Evolutionary conservation across 2,797 vertebrate genomes (phyloP).

Genomic region (Myioborus melanocephalus): DNA sequence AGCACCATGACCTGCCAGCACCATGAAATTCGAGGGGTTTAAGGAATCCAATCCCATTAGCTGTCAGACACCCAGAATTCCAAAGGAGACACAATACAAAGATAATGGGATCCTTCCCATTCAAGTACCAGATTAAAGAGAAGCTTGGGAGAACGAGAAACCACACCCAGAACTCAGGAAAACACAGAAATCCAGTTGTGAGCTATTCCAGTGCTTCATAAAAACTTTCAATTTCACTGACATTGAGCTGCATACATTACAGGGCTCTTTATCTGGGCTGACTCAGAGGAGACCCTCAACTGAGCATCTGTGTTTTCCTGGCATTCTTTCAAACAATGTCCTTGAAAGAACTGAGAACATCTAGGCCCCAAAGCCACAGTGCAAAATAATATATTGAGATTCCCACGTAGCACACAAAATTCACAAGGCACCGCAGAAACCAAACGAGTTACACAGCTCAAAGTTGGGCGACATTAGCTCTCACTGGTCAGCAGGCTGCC

Average conservation of each 20-base stretch:
- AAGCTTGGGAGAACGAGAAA: not conserved
- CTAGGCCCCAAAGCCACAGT: slow-evolving; percentile 11
- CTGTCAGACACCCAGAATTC: slow-evolving; percentile 21
- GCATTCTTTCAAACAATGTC: not conserved
- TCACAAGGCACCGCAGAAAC: not conserved
- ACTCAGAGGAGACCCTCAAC: not conserved
- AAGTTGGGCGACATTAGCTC: not conserved
- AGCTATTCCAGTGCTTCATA: not conserved
- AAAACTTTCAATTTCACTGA: not conserved
- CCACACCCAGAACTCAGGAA: slow-evolving; percentile 26
- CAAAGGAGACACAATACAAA: slow-evolving; percentile 9
- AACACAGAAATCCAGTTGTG: slow-evolving; percentile 49
- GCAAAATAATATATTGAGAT: slow-evolving; percentile 4
- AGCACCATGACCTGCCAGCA: slow-evolving; percentile 42
- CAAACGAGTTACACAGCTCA: not conserved
- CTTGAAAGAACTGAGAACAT: not conserved
- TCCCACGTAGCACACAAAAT: not conserved
- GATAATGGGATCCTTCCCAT: slow-evolving; percentile 1
- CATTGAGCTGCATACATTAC: not conserved
- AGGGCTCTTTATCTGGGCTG: not conserved
- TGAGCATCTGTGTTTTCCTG: slow-evolving; percentile 42
- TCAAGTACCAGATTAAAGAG: slow-evolving; percentile 54
- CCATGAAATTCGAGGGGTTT: slow-evolving; percentile 2
- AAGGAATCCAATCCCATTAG: slow-evolving; percentile 14
- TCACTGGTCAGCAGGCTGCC: slow-evolving; percentile 65